Evolutionary conservation across 2,888 invertebrate species (phyloP).

Genomic region (Synergus laeviventris): DNA sequence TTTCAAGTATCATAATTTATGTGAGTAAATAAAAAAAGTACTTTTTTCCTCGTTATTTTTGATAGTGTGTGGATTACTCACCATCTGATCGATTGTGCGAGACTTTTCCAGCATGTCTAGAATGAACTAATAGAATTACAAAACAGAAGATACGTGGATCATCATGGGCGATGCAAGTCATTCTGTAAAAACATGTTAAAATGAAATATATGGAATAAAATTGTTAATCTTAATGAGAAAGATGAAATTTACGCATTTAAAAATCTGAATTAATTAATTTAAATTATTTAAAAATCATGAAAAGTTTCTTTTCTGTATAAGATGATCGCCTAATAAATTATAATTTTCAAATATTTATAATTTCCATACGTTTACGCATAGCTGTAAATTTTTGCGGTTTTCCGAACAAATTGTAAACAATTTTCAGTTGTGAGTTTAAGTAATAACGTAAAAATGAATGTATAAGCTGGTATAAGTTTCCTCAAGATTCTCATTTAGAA

Average conservation of each 20-base stretch:
- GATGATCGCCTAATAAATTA: too few species aligned
- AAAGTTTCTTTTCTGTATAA: too few species aligned
- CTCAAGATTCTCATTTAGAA: not conserved
- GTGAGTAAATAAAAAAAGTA: too few species aligned
- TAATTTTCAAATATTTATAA: too few species aligned
- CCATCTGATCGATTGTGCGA: not conserved
- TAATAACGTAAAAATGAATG: not conserved
- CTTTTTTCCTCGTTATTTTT: too few species aligned
- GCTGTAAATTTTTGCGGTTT: too few species aligned
- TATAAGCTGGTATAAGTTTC: not conserved
- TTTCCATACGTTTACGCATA: too few species aligned
- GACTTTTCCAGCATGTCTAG: not conserved
- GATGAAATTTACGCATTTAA: not conserved
- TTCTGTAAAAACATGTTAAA: not conserved
- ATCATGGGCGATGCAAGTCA: not conserved
- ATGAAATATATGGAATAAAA: not conserved
- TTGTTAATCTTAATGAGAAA: not conserved
- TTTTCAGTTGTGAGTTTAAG: too few species aligned
- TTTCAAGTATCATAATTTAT: too few species aligned
- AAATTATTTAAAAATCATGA: too few species aligned
- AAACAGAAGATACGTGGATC: not conserved
- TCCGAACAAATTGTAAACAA: too few species aligned
- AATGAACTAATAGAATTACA: not conserved
- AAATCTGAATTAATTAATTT: too few species aligned
- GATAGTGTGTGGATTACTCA: not conserved